A percentile compares a stretch with the other conserved stretches of the same genome.
Conservation (phyloP, 2,888 invertebrate species). For the Idaea aversata region DNA sequence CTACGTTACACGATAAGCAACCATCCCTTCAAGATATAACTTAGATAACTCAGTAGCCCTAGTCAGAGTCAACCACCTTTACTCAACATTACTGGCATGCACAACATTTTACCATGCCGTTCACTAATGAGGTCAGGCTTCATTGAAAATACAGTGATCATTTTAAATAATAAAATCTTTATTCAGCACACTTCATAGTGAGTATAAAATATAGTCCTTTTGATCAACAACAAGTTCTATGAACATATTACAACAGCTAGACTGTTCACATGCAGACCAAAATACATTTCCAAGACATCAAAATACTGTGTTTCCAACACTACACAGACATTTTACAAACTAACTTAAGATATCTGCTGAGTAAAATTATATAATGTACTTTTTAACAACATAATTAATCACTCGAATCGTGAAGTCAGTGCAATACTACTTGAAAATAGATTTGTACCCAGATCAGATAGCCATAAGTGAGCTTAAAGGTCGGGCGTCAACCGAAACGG, state of each 20-base stretch:
- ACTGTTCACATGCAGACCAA: slow-evolving; percentile 30
- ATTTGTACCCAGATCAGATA: slow-evolving; percentile 26
- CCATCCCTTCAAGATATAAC: slow-evolving; percentile 19
- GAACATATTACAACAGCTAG: slow-evolving; percentile 30
- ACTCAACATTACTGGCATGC: slow-evolving; percentile 25
- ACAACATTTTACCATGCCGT: slow-evolving; percentile 21
- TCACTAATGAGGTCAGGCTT: slow-evolving; percentile 42
- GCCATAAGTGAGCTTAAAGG: slow-evolving; percentile 23
- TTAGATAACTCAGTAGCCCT: slow-evolving; percentile 15
- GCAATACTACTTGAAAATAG: slow-evolving; percentile 10
- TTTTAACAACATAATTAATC: slow-evolving; percentile 10
- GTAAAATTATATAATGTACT: slow-evolving; percentile 28
- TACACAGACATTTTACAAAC: slow-evolving; percentile 25
- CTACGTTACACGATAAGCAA: slow-evolving; percentile 21
- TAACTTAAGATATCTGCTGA: slow-evolving; percentile 23
- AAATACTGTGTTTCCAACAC: slow-evolving; percentile 23
- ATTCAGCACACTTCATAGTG: slow-evolving; percentile 60
- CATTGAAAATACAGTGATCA: slow-evolving; percentile 67
- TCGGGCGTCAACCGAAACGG: slow-evolving; percentile 23
- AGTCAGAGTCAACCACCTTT: slow-evolving; percentile 24
- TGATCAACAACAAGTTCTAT: slow-evolving; percentile 40
- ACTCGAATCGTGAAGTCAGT: slow-evolving; percentile 8
- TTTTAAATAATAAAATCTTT: slow-evolving; percentile 58
- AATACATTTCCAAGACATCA: slow-evolving; percentile 26
- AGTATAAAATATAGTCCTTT: slow-evolving; percentile 60